Conservation (phyloP, 2,888 invertebrate genomes). For the Hololepta plana region DNA sequence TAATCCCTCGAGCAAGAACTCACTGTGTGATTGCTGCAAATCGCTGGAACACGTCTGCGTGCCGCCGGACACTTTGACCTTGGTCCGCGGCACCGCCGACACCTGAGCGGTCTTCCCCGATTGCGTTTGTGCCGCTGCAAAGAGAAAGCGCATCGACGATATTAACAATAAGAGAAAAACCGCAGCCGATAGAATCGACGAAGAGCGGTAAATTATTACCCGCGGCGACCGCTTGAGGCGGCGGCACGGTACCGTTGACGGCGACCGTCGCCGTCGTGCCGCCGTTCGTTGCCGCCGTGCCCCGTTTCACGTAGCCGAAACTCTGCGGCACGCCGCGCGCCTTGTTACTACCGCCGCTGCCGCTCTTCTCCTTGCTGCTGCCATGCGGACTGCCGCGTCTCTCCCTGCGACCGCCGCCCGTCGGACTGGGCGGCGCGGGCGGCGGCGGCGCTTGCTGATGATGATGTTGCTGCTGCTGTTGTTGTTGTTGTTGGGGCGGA, state of each 20-base stretch:
- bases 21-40: conserved; percentile 43
- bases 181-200: background rate
- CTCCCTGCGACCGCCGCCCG: conserved; percentile 24
- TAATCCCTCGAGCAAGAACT: conserved; percentile 22
- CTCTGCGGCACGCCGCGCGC: conserved; percentile 57
- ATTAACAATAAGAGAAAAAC: background rate
- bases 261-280: conserved; percentile 4
- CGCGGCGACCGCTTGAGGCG: no score
- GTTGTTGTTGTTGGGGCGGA: conserved; percentile 16
- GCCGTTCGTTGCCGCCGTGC: conserved; percentile 18
- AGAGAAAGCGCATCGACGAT: conserved; percentile 4
- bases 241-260: conserved; percentile 7
- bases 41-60: conserved; percentile 76
- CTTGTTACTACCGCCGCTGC: conserved; percentile 42
- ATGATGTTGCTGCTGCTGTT: conserved; percentile 19
- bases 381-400: conserved; percentile 3
- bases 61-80: conserved; percentile 79
- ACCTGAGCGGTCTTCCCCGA: conserved; percentile 53
- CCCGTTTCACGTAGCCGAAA: conserved; percentile 69
- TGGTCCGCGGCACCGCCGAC: conserved; percentile 68
- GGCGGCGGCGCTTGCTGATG: conserved; percentile 14
- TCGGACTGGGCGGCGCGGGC: conserved; percentile 29
- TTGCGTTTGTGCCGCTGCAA: conserved; percentile 20
- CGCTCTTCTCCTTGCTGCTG: conserved; percentile 28
- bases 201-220: no score